phyloP scores from a whole-genome alignment of 64 coral and sea anemone species.

The Stichodactyla mertensii region DNA sequence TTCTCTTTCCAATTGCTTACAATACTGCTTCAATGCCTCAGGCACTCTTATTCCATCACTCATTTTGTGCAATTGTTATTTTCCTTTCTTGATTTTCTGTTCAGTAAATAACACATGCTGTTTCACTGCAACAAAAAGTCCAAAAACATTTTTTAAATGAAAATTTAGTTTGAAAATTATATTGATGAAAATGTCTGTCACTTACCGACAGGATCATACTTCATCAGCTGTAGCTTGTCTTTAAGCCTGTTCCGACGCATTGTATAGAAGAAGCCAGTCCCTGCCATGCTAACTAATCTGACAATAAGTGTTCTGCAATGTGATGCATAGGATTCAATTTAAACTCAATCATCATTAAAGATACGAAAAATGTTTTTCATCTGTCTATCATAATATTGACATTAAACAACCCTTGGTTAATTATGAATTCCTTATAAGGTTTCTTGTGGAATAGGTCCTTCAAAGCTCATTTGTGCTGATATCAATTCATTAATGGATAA shows the following conservation, averaged over 20 bases:
- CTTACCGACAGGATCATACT: conserved; percentile 97
- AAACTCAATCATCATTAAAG: not conserved
- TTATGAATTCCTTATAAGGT: too few relatives aligned
- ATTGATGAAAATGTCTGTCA: not conserved
- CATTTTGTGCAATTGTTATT: not conserved
- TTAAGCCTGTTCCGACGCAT: conserved; percentile 90
- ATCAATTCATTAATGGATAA: too few relatives aligned
- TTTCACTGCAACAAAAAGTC: conserved; percentile 48
- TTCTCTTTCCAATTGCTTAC: not conserved
- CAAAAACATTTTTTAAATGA: not conserved
- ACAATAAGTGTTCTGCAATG: conserved; percentile 66
- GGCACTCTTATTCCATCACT: not conserved
- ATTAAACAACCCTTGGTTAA: too few relatives aligned
- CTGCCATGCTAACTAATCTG: conserved; percentile 87
- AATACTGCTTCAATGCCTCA: not conserved
- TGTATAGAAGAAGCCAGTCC: conserved; percentile 93
- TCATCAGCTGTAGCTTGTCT: conserved; percentile 90
- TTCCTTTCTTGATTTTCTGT: conserved; percentile 87
- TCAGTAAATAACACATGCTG: conserved; percentile 85
- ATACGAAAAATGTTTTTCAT: too few relatives aligned
- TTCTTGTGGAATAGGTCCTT: too few relatives aligned
- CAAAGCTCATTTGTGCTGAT: too few relatives aligned
- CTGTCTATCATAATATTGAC: too few relatives aligned
- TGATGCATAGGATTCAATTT: not conserved
- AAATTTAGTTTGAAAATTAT: not conserved